Base-by-base conservation (phyloP, 1,140 invertebrate genomes). In the Adelges cooleyi region DNA sequence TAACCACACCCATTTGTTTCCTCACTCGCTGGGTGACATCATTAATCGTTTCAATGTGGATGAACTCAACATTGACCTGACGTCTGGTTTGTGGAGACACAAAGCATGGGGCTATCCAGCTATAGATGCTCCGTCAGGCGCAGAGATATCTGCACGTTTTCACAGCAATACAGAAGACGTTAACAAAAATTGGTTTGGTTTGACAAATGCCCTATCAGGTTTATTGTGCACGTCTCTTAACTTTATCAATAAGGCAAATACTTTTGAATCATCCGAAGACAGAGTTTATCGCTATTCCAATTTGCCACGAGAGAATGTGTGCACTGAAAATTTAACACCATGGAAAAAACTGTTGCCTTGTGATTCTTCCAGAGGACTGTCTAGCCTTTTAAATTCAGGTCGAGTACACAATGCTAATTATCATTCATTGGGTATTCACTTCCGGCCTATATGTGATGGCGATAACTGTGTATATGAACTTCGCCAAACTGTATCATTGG, bases 281-380 rank as follows among this genome's bases (percentile, higher is more conserved):
- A 68, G 80, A 79, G 67, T 78, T 78, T 74, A 90, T 42, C 79
- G 89, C 68, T 97, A 97, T 79, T 84, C 93, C 1, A 85, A 87
- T 42, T 75, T 99, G 65, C 92, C 95, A 0, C 80, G 89, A 67
- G 96, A 99, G 82, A 90, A 94, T 71, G 91, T 97, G 9, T 99
- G 96, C 73, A 98, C 95, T 18, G 95, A 98, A 80, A 99, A 99
- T 80, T 79, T 99, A 69, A 98, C 95, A 29, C 95, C 95, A 3
- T 98, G 94, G 86, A 95, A 95, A 72, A 98, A 98, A 75, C 77
- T 98, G 1, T 73, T 98, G 33, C 95, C 95, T 2, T 98, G 95
- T 78, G 84, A 89, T 73, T 86, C 87, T 42, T 86, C 84, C 81
- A 80, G 76, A 75, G 94, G 95, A 22, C 78, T 97, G 67, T 84